A percentile compares a stretch with the other conserved stretches of the same genome.
phyloP scores from a whole-genome alignment of 2,113 vertebrate species.

The Rattus norvegicus region DNA sequence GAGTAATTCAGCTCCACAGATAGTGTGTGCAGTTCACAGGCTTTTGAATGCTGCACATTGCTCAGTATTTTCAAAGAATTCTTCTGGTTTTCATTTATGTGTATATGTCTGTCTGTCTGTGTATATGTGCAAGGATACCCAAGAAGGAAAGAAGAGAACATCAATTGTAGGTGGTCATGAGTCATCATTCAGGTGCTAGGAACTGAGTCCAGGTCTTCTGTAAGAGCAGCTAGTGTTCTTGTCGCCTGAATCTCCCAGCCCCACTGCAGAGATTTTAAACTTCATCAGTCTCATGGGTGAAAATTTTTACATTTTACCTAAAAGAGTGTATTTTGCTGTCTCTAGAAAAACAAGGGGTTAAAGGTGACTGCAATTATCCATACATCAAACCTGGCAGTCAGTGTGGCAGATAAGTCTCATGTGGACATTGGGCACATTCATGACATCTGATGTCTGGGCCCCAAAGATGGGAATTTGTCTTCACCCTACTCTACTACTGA shows the following conservation, averaged over 20 bases:
- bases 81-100: not conserved
- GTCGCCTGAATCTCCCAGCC: not conserved
- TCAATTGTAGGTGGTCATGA: too few relatives aligned
- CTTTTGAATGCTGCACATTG: not conserved
- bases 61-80: not conserved
- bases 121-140: not conserved
- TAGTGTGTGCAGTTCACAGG: not conserved
- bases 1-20: too few relatives aligned
- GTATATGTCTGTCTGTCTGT: not conserved
- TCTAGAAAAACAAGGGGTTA: not conserved
- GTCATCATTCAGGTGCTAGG: not conserved
- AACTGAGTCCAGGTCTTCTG: not conserved
- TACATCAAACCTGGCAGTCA: not conserved
- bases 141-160: not conserved
- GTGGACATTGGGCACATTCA: accelerated
- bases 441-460: accelerated
- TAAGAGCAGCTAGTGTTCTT: not conserved
- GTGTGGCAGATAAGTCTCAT: not conserved
- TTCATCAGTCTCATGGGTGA: not conserved
- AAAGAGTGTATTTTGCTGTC: not conserved
- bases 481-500: accelerated
- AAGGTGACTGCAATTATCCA: not conserved
- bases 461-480: accelerated
- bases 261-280: not conserved
- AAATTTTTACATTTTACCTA: not conserved